Conservation (phyloP, 2,113 vertebrate genomes). For the Peromyscus maniculatus region DNA sequence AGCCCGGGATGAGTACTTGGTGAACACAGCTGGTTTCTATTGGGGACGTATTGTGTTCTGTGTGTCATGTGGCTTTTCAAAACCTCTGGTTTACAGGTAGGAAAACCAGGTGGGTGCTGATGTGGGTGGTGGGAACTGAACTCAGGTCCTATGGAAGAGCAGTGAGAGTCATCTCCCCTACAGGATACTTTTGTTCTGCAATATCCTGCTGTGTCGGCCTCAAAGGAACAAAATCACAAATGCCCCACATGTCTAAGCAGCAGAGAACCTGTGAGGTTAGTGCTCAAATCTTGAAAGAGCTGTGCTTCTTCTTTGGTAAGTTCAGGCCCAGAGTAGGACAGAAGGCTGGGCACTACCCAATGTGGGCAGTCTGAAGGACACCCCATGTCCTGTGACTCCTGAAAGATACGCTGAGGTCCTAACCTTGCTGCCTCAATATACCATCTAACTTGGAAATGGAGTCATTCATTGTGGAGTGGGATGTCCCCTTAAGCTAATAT, state of each 20-base stretch:
- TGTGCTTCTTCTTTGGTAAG: background rate
- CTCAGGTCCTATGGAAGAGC: background rate
- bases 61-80: background rate
- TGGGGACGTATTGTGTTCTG: accelerated
- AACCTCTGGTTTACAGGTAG: background rate
- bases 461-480: background rate
- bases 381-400: background rate
- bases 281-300: background rate
- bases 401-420: background rate
- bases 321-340: background rate
- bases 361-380: background rate
- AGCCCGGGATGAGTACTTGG: background rate
- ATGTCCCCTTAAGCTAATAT: background rate
- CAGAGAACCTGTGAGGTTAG: conserved; percentile 21
- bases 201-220: background rate
- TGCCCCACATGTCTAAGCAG: background rate
- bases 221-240: conserved; percentile 39
- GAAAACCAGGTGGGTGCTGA: background rate
- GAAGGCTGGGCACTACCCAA: background rate
- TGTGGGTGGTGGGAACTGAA: background rate
- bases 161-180: background rate
- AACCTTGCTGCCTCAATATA: background rate
- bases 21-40: background rate
- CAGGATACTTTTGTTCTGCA: background rate
- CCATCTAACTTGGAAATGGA: background rate